Evolutionary conservation across 1,140 invertebrate genomes (phyloP), one percentile per base, ranked within the genome.

Genomic region (Bilobella aurantiaca): DNA sequence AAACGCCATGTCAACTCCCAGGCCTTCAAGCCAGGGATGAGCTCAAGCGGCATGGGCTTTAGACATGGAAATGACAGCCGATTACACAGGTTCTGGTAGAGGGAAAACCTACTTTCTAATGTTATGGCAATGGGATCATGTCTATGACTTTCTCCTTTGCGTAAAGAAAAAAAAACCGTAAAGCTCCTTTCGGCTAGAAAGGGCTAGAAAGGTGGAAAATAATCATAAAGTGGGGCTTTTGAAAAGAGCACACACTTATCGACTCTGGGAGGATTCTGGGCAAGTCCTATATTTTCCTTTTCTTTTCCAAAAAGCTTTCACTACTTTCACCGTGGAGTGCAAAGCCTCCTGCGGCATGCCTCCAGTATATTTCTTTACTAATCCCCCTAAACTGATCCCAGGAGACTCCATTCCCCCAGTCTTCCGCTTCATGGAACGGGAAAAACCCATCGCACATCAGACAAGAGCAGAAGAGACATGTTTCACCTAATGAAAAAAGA

Each of bases 351-450:
- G 49, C 5, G 32, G n/a, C 25, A 53, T 47, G 23, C 49, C 34
- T 56, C 30, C 62, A 64, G 27, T 65, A 65, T 60, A 65, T 65
- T n/a, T n/a, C 64, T 65, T 57, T 65, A 37, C 62, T 67, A 67
- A 67, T 67, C 66, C 62, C 58, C 37, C 29, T 47, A 67, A 67
- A 67, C 66, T 67, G 62, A 67, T 67, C 66, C 66, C 66, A 49
- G 2, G 66, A 63, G 66, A 64, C 53, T 53, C 21, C 25, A 42
- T 57, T n/a, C 49, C 58, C 25, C 60, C 37, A 16, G 16, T 63
- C 57, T 67, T 63, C 58, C 31, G 34, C 61, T 8, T 59, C 12
- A 23, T 8, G 16, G 58, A 29, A 28, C 28, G 8, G 28, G 31
- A 59, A 59, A 53, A 53, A 5, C 12, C n/a, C 37, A 53, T 53